phyloP scores from a whole-genome alignment of 2,888 invertebrate species.

The Tribolium freemani region DNA sequence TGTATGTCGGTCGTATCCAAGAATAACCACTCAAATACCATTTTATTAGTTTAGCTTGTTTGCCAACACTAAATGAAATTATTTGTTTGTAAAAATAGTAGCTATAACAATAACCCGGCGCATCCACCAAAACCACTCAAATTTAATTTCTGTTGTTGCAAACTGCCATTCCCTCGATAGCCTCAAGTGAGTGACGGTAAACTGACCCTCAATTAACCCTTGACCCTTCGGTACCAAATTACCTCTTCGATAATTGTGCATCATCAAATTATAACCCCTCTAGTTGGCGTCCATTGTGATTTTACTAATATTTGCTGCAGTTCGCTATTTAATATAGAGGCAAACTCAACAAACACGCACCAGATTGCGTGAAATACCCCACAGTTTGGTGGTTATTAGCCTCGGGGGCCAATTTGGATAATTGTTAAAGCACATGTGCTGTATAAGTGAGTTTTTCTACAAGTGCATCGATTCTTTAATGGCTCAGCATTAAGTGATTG shows the following conservation, averaged over 20 bases:
- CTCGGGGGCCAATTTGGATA: background rate
- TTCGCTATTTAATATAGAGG: background rate
- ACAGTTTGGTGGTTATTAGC: background rate
- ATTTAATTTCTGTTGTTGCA: background rate
- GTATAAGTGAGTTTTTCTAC: background rate
- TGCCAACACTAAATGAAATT: too few species aligned
- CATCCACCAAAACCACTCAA: background rate
- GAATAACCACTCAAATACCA: too few species aligned
- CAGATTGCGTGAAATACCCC: background rate
- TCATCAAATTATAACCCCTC: background rate
- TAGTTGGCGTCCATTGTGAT: background rate
- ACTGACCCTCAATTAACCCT: slow-evolving; percentile 1
- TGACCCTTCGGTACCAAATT: background rate
- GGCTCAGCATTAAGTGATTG: slow-evolving; percentile 2
- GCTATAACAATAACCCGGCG: background rate
- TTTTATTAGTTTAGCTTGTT: too few species aligned
- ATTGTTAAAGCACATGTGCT: background rate
- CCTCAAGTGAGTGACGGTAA: background rate
- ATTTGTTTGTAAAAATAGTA: background rate
- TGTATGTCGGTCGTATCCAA: too few species aligned
- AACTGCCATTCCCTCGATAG: background rate
- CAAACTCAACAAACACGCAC: background rate
- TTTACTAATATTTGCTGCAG: background rate
- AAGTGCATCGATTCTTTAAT: background rate
- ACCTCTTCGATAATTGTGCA: background rate